Conservation (phyloP, 2,888 invertebrate genomes). For the Zygaena filipendulae region DNA sequence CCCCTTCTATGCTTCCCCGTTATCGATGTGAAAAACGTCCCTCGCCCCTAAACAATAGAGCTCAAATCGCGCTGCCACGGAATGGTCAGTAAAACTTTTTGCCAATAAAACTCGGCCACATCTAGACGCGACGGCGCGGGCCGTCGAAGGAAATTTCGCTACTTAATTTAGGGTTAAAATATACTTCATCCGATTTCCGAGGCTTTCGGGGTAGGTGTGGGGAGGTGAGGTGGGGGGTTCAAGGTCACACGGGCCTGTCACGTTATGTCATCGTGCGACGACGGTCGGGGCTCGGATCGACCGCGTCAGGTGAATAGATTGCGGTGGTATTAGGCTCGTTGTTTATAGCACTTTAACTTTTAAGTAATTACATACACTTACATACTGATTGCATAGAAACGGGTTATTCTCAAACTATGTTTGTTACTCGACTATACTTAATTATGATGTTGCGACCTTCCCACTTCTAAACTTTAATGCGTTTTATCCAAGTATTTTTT, state of each 20-base stretch:
- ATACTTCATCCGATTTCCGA: constrained; percentile 35
- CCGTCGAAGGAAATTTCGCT: constrained; percentile 33
- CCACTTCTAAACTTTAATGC: too few relatives aligned
- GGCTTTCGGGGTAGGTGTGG: too few relatives aligned
- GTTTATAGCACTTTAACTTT: too few relatives aligned
- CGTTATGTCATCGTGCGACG: constrained; percentile 13
- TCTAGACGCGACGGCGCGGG: constrained; percentile 52
- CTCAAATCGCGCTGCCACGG: constrained; percentile 4
- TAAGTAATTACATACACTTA: too few relatives aligned
- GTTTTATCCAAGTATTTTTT: too few relatives aligned
- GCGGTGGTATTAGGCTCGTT: too few relatives aligned
- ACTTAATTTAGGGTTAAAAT: constrained; percentile 55
- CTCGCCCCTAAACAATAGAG: constrained; percentile 9
- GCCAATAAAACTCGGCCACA: background rate
- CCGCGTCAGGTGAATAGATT: too few relatives aligned
- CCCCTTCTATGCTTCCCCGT: constrained; percentile 24
- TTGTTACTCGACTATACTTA: too few relatives aligned
- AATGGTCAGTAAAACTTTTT: constrained; percentile 20
- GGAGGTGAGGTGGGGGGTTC: constrained; percentile 24
- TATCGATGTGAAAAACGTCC: constrained; percentile 14
- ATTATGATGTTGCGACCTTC: too few relatives aligned
- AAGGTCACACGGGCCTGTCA: constrained; percentile 44
- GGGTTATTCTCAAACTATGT: too few relatives aligned
- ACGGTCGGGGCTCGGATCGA: too few relatives aligned
- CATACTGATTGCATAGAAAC: too few relatives aligned